Evolutionary conservation across 2,113 vertebrate species (phyloP).

Genomic region (Dasyornis broadbenti): DNA sequence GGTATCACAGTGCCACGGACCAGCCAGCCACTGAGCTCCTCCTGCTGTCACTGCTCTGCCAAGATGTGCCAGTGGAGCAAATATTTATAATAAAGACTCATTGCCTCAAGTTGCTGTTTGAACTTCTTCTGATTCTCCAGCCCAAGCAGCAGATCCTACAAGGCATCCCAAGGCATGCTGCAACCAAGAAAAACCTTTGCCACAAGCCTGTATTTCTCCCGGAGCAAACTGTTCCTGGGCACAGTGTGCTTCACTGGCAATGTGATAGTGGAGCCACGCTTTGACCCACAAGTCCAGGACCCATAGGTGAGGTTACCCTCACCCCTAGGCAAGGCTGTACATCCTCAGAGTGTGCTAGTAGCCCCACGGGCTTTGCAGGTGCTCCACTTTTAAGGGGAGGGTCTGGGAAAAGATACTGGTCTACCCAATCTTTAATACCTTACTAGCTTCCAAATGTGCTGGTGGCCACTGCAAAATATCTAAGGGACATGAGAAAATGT

Average conservation of each 20-base stretch:
- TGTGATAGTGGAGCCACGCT: fast-evolving
- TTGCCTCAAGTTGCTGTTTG: not conserved
- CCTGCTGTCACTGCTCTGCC: not conserved
- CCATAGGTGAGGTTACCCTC: not conserved
- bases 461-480: not conserved
- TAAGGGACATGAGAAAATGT: not conserved
- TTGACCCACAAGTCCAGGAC: not conserved
- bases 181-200: fast-evolving
- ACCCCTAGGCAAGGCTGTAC: not conserved
- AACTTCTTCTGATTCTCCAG: not conserved
- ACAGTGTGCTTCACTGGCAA: not conserved
- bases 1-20: fast-evolving
- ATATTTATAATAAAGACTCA: conserved; percentile 33
- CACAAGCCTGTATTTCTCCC: fast-evolving
- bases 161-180: not conserved
- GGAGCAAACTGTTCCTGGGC: not conserved
- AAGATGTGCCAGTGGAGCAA: not conserved
- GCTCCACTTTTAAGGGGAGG: not conserved
- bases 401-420: not conserved
- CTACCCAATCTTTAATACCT: not conserved
- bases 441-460: not conserved
- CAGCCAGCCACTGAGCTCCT: not conserved
- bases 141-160: not conserved
- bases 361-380: not conserved
- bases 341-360: not conserved